Conservation (phyloP, 2,113 vertebrate species). For the Tinamus guttatus region DNA sequence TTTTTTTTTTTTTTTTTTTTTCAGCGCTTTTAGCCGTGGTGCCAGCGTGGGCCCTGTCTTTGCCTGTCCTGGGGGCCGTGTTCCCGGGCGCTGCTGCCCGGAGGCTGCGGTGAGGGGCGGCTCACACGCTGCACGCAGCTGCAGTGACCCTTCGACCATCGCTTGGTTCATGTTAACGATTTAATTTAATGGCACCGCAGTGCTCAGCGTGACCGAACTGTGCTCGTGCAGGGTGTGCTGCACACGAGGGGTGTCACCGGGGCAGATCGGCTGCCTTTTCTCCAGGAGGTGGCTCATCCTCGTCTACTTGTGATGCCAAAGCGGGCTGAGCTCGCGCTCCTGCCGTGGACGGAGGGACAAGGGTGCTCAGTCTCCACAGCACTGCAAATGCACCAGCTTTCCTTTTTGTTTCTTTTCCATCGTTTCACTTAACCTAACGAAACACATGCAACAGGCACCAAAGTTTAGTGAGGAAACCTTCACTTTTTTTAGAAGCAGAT, state of each 20-base stretch:
- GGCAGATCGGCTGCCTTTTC: conserved; percentile 15
- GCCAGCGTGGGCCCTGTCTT: background rate
- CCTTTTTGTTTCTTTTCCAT: background rate
- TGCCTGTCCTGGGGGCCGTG: background rate
- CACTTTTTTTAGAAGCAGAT: background rate
- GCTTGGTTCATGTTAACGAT: background rate
- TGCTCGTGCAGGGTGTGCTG: background rate
- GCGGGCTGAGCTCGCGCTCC: conserved; percentile 31
- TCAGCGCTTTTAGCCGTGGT: background rate
- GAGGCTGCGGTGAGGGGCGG: conserved; percentile 1
- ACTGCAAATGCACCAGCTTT: background rate
- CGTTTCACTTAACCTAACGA: background rate
- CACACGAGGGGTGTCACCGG: background rate
- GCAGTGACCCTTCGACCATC: background rate
- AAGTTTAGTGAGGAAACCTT: background rate
- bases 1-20: background rate
- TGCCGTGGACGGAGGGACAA: background rate
- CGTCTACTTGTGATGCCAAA: conserved; percentile 36
- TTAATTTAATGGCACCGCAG: background rate
- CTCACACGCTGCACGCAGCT: background rate
- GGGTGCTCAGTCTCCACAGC: background rate
- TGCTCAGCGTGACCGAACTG: background rate
- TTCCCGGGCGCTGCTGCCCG: background rate
- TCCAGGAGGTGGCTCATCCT: background rate
- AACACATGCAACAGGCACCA: background rate